These are phyloP conservation scores for Acrossocheilus fasciatus DNA, from an alignment of 2,797 vertebrate species.

Conservation along the genomic window DNA sequence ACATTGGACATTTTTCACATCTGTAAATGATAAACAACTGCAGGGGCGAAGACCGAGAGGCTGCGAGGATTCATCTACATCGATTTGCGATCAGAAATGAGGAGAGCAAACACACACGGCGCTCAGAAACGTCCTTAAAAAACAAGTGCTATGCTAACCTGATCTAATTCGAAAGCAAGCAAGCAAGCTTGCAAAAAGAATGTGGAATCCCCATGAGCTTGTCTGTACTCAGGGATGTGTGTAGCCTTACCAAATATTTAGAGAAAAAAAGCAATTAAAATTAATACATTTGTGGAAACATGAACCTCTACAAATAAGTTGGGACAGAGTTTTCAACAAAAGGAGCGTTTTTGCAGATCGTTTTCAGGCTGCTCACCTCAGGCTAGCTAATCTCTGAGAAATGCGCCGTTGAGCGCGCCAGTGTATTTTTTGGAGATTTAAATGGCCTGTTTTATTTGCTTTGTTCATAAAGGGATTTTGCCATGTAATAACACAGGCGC, in stretches of 20 bases:
- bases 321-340: constrained; percentile 63
- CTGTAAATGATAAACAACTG: constrained; percentile 75
- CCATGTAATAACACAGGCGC: constrained; percentile 70
- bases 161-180: constrained; percentile 16
- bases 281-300: constrained; percentile 74
- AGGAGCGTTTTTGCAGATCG: constrained; percentile 61
- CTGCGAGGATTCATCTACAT: constrained; percentile 19
- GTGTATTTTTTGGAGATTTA: constrained; percentile 77
- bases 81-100: not conserved
- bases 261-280: constrained; percentile 74
- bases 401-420: constrained; percentile 61
- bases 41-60: not conserved
- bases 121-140: not conserved
- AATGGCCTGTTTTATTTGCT: constrained; percentile 64
- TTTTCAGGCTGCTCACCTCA: constrained; percentile 57
- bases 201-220: constrained; percentile 24
- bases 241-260: constrained; percentile 76
- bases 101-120: not conserved
- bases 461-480: constrained; percentile 61
- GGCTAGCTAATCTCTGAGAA: constrained; percentile 64
- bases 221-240: constrained; percentile 48
- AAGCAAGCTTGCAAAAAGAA: constrained; percentile 59
- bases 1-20: constrained; percentile 74
- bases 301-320: constrained; percentile 76
- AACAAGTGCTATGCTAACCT: constrained; percentile 16